Percentiles rank a stretch among this genome's conserved stretches.
These are phyloP conservation scores for Enteromius unitaeniatus DNA, from an alignment of 2,797 vertebrate genomes.

Conservation along the genomic window DNA sequence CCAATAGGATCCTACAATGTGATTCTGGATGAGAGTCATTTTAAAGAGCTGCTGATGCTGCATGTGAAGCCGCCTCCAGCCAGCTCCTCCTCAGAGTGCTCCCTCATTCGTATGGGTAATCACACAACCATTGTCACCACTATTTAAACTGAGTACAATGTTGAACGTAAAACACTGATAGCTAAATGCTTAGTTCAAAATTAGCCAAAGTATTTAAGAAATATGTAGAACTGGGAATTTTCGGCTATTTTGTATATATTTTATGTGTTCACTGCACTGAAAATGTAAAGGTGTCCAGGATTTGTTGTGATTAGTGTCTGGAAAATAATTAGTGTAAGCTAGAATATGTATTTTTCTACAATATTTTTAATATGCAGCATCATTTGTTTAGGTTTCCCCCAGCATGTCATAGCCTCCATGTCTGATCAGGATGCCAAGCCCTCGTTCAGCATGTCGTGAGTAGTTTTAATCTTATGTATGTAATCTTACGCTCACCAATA, in stretches of 20 bases:
- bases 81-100: conserved; percentile 90
- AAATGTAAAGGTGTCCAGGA: background rate
- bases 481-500: background rate
- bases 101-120: conserved; percentile 96
- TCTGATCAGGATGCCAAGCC: conserved; percentile 91
- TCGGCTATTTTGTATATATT: background rate
- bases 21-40: conserved; percentile 96
- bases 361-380: background rate
- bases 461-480: conserved; percentile 53
- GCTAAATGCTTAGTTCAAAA: background rate
- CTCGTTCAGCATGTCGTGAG: conserved; percentile 97
- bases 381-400: conserved; percentile 87
- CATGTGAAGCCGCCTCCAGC: conserved; percentile 93
- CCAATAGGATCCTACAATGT: conserved; percentile 86
- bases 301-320: background rate
- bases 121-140: background rate
- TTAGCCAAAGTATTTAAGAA: background rate
- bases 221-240: background rate
- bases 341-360: background rate
- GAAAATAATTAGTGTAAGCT: background rate
- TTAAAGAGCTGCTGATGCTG: conserved; percentile 88
- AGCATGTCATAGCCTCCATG: conserved; percentile 84
- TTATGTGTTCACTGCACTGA: background rate
- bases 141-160: background rate
- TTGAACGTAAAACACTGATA: background rate